Percentiles rank a stretch among this genome's conserved stretches.
Conservation (phyloP, 2,113 vertebrate species). For the Nycticorax nycticorax region DNA sequence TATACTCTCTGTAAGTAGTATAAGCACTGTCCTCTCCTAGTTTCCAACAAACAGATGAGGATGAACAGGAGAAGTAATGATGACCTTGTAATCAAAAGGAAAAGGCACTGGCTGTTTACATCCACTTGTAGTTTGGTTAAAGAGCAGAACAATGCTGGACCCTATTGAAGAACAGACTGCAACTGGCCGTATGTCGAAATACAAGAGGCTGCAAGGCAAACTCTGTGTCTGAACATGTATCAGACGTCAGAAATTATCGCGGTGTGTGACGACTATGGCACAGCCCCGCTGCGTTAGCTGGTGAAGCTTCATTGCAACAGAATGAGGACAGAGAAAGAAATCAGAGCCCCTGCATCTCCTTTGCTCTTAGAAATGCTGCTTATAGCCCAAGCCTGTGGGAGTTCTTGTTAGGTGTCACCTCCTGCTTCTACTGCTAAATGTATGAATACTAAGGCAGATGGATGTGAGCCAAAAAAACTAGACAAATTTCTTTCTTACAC, state of each 20-base stretch:
- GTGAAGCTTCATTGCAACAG: not conserved
- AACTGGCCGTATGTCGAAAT: not conserved
- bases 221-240: not conserved
- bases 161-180: not conserved
- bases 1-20: not conserved
- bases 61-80: not conserved
- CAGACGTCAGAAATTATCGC: not conserved
- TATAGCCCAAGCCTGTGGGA: not conserved
- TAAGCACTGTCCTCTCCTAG: not conserved
- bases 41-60: not conserved
- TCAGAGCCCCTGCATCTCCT: accelerated
- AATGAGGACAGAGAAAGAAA: not conserved
- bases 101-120: not conserved
- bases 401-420: not conserved
- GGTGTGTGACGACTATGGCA: not conserved
- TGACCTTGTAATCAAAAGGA: not conserved
- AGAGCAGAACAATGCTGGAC: not conserved
- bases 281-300: not conserved
- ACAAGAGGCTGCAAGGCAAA: not conserved
- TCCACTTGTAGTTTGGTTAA: not conserved
- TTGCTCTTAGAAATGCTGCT: not conserved
- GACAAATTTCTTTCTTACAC: not conserved
- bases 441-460: not conserved
- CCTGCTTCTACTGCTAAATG: not conserved
- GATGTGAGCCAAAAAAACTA: not conserved